These are phyloP conservation scores for Platanista minor DNA, from an alignment of 2,113 vertebrate genomes.

Conservation along the genomic window DNA sequence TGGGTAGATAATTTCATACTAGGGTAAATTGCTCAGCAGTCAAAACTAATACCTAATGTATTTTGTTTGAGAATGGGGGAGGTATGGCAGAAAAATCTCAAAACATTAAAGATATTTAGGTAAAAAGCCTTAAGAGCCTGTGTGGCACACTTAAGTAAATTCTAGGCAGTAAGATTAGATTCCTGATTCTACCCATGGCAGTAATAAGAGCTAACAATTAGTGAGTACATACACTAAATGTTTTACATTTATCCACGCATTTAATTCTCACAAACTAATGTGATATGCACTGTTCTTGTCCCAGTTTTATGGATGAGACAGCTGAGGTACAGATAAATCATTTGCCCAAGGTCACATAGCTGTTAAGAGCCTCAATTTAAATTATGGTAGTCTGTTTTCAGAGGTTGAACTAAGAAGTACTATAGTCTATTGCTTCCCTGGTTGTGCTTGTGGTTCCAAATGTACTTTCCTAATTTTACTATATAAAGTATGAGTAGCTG, in stretches of 20 bases:
- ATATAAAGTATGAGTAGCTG: background rate
- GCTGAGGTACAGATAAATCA: background rate
- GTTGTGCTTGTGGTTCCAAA: background rate
- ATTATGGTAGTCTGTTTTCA: background rate
- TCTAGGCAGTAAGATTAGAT: background rate
- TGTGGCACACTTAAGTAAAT: background rate
- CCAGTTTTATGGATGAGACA: background rate
- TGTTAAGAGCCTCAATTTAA: background rate
- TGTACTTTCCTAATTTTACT: background rate
- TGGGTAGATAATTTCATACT: background rate
- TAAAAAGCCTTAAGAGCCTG: background rate
- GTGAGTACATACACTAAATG: background rate
- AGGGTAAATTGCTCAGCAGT: background rate
- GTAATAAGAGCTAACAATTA: background rate
- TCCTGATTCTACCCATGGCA: background rate
- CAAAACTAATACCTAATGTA: background rate
- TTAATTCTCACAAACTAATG: background rate
- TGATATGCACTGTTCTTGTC: background rate
- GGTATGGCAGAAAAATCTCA: background rate
- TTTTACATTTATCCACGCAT: background rate
- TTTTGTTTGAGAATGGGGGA: background rate
- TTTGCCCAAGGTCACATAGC: background rate
- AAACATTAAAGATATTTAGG: background rate
- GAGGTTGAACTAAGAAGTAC: background rate
- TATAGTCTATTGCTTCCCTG: background rate